Evolutionary conservation across 2,888 invertebrate species (phyloP).

Genomic region (Calameuta filiformis): DNA sequence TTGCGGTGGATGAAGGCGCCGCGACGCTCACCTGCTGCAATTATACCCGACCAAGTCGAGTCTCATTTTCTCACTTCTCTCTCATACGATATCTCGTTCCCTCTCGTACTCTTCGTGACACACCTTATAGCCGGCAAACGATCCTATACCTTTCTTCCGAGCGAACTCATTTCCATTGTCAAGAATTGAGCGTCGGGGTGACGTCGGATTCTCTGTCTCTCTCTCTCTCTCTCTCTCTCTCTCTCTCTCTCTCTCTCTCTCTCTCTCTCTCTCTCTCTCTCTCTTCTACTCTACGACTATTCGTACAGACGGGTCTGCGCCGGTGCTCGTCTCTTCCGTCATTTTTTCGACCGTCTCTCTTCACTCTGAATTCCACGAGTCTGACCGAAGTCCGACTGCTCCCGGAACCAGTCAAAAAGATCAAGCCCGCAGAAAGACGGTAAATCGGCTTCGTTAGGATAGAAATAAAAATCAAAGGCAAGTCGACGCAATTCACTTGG

Average conservation of each 20-base stretch:
- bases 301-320: neutral
- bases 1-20: neutral
- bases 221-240: no score
- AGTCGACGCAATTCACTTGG: no score
- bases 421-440: no score
- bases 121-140: neutral
- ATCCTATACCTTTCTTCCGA: neutral
- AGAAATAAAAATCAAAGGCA: no score
- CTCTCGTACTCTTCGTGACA: neutral
- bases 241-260: no score
- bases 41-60: slow-evolving; percentile 3
- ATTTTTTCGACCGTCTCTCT: no score
- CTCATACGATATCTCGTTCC: neutral
- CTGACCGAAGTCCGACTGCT: no score
- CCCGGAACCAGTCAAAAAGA: no score
- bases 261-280: no score
- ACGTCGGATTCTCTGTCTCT: neutral
- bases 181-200: neutral
- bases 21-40: neutral
- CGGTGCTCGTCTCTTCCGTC: neutral
- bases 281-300: no score
- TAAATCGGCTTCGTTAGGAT: no score
- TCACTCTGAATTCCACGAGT: no score
- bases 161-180: neutral
- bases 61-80: slow-evolving; percentile 10